A percentile compares a stretch with the other conserved stretches of the same genome.
Evolutionary conservation across 2,113 vertebrate species (phyloP).

Genomic region (Numenius arquata): DNA sequence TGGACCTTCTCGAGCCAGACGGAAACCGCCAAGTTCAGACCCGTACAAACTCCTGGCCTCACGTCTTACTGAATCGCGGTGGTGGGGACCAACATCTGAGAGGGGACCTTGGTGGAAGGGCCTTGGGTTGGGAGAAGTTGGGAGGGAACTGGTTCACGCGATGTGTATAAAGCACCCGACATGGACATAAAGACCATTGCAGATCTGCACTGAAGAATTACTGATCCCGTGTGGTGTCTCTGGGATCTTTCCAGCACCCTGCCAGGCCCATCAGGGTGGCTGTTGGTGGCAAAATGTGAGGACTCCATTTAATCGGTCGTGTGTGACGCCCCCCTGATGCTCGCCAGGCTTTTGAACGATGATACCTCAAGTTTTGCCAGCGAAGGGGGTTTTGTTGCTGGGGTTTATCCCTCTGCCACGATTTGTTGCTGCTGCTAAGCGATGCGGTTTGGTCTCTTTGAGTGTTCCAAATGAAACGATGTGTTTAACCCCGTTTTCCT

Average conservation of each 20-base stretch:
- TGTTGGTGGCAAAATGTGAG: neutral
- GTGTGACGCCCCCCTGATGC: neutral
- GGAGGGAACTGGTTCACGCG: neutral
- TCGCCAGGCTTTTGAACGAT: neutral
- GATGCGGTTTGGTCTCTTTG: neutral
- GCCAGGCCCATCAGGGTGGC: neutral
- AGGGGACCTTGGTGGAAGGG: conserved; percentile 23
- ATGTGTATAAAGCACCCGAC: neutral
- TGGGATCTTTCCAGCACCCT: neutral
- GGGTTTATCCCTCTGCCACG: neutral
- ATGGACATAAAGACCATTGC: neutral
- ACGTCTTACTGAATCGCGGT: neutral
- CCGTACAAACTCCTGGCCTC: neutral
- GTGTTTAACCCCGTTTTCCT: neutral
- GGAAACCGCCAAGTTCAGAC: neutral
- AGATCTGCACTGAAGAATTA: neutral
- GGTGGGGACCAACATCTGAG: conserved; percentile 7
- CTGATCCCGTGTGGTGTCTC: neutral
- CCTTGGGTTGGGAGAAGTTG: neutral
- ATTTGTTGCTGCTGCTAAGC: rapidly evolving
- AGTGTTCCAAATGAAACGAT: rapidly evolving
- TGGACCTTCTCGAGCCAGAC: neutral
- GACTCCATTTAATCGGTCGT: neutral
- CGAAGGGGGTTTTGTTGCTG: neutral
- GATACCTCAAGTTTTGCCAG: neutral